These are phyloP conservation scores for Plectus sambesii DNA, from an alignment of 1,140 invertebrate species.

Conservation along the genomic window DNA sequence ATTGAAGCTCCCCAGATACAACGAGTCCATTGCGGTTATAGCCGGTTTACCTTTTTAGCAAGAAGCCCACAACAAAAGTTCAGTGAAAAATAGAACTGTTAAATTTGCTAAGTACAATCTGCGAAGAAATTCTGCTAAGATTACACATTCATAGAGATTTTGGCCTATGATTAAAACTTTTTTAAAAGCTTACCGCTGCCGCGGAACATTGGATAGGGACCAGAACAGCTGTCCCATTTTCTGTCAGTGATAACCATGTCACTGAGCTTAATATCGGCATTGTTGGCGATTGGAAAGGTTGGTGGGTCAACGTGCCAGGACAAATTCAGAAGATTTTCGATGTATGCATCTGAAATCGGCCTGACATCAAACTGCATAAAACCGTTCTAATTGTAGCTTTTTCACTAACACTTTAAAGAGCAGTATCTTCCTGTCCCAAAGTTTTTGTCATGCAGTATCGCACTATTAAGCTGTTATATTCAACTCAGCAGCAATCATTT, in stretches of 20 bases:
- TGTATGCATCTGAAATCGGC: slow-evolving; percentile 31
- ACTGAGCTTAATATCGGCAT: slow-evolving; percentile 40
- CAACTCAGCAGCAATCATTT: slow-evolving; percentile 31
- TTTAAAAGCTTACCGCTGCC: slow-evolving; percentile 26
- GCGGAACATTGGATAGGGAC: slow-evolving; percentile 43
- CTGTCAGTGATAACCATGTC: slow-evolving; percentile 39
- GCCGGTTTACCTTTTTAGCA: no score
- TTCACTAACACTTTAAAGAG: neutral
- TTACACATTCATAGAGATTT: no score
- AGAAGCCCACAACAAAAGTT: no score
- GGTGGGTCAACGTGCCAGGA: slow-evolving; percentile 37
- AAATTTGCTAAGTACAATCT: slow-evolving; percentile 13
- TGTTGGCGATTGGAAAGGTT: slow-evolving; percentile 35
- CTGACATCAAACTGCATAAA: slow-evolving; percentile 4
- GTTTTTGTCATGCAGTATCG: neutral
- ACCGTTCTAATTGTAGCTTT: slow-evolving; percentile 19
- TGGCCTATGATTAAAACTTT: slow-evolving; percentile 11
- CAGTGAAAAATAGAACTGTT: slow-evolving; percentile 7
- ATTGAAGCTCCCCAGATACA: no score
- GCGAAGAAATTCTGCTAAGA: slow-evolving; percentile 9
- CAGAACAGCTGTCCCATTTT: slow-evolving; percentile 31
- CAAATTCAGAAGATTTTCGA: slow-evolving; percentile 42
- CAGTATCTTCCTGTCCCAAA: neutral
- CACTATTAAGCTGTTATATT: slow-evolving; percentile 16
- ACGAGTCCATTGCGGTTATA: no score